These are phyloP conservation scores for Plusia festucae DNA, from an alignment of 2,888 invertebrate species.

Conservation along the genomic window DNA sequence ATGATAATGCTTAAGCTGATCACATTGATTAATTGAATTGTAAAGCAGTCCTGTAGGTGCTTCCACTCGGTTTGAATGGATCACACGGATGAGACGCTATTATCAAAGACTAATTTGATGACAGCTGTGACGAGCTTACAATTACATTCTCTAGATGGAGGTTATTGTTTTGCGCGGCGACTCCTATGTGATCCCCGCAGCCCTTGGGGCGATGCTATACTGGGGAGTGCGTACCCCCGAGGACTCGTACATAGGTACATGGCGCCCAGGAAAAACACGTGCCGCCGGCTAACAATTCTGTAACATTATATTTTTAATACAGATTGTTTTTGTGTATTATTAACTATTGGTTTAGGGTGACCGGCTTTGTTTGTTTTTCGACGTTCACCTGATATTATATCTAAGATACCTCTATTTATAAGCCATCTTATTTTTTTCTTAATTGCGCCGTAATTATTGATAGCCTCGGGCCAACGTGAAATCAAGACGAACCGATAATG, in stretches of 20 bases:
- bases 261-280: background rate
- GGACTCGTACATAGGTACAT: background rate
- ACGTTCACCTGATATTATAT: background rate
- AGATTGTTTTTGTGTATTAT: background rate
- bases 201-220: conserved; percentile 19
- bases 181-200: conserved; percentile 19
- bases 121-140: background rate
- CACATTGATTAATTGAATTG: too few relatives aligned
- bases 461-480: too few relatives aligned
- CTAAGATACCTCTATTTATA: background rate
- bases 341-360: background rate
- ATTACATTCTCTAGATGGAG: conserved; percentile 5
- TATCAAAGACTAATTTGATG: background rate
- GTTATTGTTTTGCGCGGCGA: conserved; percentile 14
- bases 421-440: background rate
- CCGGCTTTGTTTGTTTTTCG: background rate
- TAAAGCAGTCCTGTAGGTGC: too few relatives aligned
- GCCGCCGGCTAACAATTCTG: background rate
- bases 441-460: background rate
- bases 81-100: background rate
- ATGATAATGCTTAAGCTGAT: too few relatives aligned
- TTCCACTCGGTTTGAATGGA: conserved; percentile 1
- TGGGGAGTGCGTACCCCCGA: conserved; percentile 22
- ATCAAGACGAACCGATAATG: too few relatives aligned
- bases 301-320: background rate